phyloP scores from a whole-genome alignment of 2,797 vertebrate species.

The Chelon labrosus region DNA sequence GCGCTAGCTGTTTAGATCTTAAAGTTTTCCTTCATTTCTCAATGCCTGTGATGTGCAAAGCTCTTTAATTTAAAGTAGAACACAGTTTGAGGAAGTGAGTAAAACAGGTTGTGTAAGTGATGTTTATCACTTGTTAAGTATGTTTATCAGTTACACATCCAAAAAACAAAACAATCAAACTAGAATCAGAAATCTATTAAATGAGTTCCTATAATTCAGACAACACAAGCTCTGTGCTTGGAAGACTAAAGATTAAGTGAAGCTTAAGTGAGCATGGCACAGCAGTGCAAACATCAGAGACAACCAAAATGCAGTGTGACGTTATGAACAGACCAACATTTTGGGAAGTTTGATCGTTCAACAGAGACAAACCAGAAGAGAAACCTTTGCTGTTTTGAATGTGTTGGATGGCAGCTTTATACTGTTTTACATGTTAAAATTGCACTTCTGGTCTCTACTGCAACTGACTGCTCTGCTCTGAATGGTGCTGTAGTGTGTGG shows the following conservation, averaged over 20 bases:
- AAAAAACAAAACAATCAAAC: not conserved
- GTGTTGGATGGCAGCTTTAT: not conserved
- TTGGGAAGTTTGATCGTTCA: not conserved
- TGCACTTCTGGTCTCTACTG: not conserved
- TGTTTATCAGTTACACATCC: not conserved
- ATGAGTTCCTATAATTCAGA: not conserved
- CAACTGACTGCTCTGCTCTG: not conserved
- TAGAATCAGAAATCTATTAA: not conserved
- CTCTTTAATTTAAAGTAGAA: not conserved
- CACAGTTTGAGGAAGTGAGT: not conserved
- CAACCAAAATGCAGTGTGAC: not conserved
- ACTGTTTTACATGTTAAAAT: not conserved
- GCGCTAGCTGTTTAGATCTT: not conserved
- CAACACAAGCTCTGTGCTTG: not conserved
- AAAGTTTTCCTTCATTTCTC: not conserved
- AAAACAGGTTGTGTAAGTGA: too few relatives aligned
- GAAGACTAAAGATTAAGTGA: conserved; percentile 12
- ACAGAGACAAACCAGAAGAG: not conserved
- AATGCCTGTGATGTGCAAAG: not conserved
- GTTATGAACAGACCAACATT: not conserved
- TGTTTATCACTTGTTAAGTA: too few relatives aligned
- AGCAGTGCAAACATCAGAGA: not conserved
- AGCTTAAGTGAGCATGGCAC: too few relatives aligned
- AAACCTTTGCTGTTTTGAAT: not conserved
- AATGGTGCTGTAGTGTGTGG: not conserved